Conservation (phyloP, 2,797 vertebrate species). For the Accipiter superciliosus region DNA sequence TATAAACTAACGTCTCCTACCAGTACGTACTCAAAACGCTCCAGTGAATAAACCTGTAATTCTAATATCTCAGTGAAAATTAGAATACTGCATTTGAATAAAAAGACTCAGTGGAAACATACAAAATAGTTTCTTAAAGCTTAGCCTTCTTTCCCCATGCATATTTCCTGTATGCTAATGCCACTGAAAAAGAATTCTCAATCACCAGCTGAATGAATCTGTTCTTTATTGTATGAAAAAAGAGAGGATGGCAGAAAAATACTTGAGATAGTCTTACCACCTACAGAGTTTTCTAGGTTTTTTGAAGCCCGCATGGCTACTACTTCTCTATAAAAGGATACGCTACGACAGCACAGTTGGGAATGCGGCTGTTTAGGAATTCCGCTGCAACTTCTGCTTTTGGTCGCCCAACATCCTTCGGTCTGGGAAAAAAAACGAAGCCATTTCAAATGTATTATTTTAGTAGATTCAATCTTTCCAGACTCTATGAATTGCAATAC, state of each 20-base stretch:
- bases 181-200: background rate
- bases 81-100: background rate
- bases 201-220: background rate
- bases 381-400: conserved; percentile 96
- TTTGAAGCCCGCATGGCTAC: background rate
- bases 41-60: background rate
- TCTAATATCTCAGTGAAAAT: background rate
- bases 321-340: conserved; percentile 82
- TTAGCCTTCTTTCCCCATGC: background rate
- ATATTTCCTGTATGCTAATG: background rate
- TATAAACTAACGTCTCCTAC: background rate
- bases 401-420: conserved; percentile 93
- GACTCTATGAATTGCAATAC: background rate
- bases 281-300: background rate
- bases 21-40: background rate
- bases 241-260: conserved; percentile 10
- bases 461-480: background rate
- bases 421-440: conserved; percentile 70
- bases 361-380: conserved; percentile 90
- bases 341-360: conserved; percentile 89
- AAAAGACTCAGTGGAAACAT: background rate
- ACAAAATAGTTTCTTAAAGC: background rate
- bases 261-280: background rate
- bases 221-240: background rate
- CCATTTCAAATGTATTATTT: background rate